Conservation (phyloP, 1,140 invertebrate genomes). For the Caligus rogercresseyi region DNA sequence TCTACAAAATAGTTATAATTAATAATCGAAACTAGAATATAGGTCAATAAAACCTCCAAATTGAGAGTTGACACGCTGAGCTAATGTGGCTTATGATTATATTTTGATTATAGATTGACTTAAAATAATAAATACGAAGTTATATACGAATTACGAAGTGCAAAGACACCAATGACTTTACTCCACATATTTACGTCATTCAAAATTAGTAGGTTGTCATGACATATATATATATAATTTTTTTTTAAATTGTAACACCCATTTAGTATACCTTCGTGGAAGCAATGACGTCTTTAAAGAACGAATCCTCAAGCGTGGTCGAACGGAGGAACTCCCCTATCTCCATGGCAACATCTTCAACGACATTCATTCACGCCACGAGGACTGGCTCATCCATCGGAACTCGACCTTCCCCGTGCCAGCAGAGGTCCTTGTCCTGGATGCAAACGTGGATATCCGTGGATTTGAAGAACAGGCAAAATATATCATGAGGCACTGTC, state of each 20-base stretch:
- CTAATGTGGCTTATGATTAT: background rate
- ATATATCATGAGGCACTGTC: background rate
- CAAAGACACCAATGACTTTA: too few relatives aligned
- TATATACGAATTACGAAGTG: too few relatives aligned
- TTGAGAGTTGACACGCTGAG: too few relatives aligned
- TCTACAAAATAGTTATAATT: too few relatives aligned
- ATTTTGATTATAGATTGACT: background rate
- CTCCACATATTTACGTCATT: too few relatives aligned
- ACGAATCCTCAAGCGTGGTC: constrained; percentile 10
- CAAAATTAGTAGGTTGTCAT: too few relatives aligned
- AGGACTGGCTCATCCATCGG: constrained; percentile 10
- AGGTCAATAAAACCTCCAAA: too few relatives aligned
- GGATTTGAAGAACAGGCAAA: constrained; percentile 3
- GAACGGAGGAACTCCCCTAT: constrained; percentile 2
- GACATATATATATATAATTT: too few relatives aligned
- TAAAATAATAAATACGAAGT: too few relatives aligned
- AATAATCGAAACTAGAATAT: too few relatives aligned
- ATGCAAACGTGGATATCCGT: background rate
- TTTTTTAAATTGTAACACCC: too few relatives aligned
- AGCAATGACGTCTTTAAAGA: background rate
- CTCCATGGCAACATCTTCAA: background rate
- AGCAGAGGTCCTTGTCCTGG: background rate
- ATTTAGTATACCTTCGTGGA: constrained; percentile 6
- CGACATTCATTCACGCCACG: constrained; percentile 3
- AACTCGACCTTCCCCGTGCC: constrained; percentile 4